Evolutionary conservation across 2,888 invertebrate genomes (phyloP), one percentile per base, ranked within the genome.

Genomic region (Lottia scabra): DNA sequence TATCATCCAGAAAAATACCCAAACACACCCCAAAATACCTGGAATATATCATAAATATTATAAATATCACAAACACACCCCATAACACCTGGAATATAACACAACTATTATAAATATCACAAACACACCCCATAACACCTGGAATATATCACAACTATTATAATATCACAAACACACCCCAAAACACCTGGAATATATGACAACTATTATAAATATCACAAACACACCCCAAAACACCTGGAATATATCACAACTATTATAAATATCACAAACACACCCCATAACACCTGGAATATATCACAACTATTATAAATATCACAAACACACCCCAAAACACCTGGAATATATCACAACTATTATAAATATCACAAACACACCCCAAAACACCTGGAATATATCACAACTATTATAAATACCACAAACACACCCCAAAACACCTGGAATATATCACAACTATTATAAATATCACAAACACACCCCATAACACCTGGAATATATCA

Each of bases 1-100:
- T 30, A 82, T 73, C 72, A 84, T 78, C 88, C 88, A 89, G 15
- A 80, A 72, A 8, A 87, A 66, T 46, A 87, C 87, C 86, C 87
- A 88, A 26, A 86, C n/a, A 71, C 82, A 82, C 4, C 87, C 88
- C 15, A 84, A 64, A 6, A 68, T 71, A 63, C 88, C 87, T 83
- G 75, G 10, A 70, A 78, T 65, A 65, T 43, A 56, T 23, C 8
- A 19, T 10, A 5, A 19, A 23, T 23, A 6, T 23, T 4, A 23
- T 56, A 56, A 56, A 56, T 56, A 56, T 56, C n/a, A 56, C 16
- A 56, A 19, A 16, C 1, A n/a, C 3, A 56, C 12, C 30, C 4
- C 13, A 23, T 56, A 48, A 48, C n/a, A n/a, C n/a, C n/a, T n/a
- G n/a, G n/a, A n/a, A n/a, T n/a, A 16, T 48, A 48, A 12, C 56